phyloP scores from a whole-genome alignment of 2,113 vertebrate species.

The Phyllostomus discolor region DNA sequence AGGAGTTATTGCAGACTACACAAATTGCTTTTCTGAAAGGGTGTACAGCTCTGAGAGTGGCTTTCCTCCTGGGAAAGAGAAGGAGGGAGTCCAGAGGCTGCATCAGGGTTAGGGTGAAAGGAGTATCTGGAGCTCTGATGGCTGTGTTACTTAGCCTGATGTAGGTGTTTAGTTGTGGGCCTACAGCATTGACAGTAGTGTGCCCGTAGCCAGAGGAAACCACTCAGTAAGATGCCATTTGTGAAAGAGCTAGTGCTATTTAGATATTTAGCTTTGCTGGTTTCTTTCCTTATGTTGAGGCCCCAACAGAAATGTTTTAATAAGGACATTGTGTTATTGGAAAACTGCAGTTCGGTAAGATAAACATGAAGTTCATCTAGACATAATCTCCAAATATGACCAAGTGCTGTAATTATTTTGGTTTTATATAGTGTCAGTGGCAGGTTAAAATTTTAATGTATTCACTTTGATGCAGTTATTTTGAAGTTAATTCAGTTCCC shows the following conservation, averaged over 20 bases:
- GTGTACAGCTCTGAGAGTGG: not conserved
- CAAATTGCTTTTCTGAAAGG: not conserved
- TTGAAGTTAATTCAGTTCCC: not conserved
- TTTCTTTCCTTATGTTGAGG: not conserved
- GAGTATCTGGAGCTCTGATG: not conserved
- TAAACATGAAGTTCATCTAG: not conserved
- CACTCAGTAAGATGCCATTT: not conserved
- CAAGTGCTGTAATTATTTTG: not conserved
- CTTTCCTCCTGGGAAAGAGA: not conserved
- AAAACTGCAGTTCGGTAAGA: not conserved
- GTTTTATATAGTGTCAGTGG: not conserved
- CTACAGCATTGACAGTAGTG: not conserved
- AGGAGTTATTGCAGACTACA: not conserved
- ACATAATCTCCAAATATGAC: not conserved
- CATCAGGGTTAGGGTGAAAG: not conserved
- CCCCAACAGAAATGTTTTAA: not conserved
- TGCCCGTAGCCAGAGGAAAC: not conserved
- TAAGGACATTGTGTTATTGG: not conserved
- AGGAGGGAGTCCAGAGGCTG: not conserved
- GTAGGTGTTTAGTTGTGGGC: not conserved
- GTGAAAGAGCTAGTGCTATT: not conserved
- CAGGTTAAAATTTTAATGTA: not conserved
- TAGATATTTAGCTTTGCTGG: not conserved
- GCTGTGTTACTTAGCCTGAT: not conserved
- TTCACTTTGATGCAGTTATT: not conserved